Evolutionary conservation across 92 coral and sea anemone species (phyloP).

Genomic region (Epizoanthus stellaris): DNA sequence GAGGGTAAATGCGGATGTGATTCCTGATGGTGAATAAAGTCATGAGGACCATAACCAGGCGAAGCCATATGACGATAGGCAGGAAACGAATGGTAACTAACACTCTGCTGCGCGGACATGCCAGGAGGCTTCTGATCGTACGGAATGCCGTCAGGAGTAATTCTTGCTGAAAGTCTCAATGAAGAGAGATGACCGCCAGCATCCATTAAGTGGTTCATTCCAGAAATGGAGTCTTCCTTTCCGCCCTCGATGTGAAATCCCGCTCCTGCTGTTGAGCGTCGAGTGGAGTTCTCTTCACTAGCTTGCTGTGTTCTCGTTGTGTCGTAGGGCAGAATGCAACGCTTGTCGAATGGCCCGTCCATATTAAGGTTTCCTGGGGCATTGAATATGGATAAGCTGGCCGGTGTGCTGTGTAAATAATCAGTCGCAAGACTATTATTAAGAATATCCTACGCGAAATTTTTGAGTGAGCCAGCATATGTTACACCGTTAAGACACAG

Average conservation of each 20-base stretch:
- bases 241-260: slow-evolving; percentile 72
- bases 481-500: slow-evolving; percentile 95
- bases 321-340: slow-evolving; percentile 76
- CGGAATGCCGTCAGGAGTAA: slow-evolving; percentile 79
- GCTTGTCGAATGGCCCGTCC: slow-evolving; percentile 84
- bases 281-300: slow-evolving; percentile 65
- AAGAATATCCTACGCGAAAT: slow-evolving; percentile 85
- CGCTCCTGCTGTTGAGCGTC: slow-evolving; percentile 64
- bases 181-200: slow-evolving; percentile 87
- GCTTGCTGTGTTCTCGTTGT: slow-evolving; percentile 72
- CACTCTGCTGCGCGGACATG: slow-evolving; percentile 88
- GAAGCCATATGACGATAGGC: slow-evolving; percentile 89
- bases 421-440: slow-evolving; percentile 81
- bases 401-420: slow-evolving; percentile 78
- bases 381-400: slow-evolving; percentile 89
- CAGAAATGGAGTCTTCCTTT: slow-evolving; percentile 71
- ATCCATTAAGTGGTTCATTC: slow-evolving; percentile 89
- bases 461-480: slow-evolving; percentile 92
- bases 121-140: slow-evolving; percentile 91
- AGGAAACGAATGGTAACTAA: slow-evolving; percentile 97
- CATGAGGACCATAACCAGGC: slow-evolving; percentile 85
- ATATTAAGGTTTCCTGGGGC: slow-evolving; percentile 73
- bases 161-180: slow-evolving; percentile 82
- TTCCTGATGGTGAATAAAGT: slow-evolving; percentile 88
- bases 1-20: slow-evolving; percentile 77